Evolutionary conservation across 2,888 invertebrate genomes (phyloP), one percentile per base, ranked within the genome.

Genomic region (Hesperia comma): DNA sequence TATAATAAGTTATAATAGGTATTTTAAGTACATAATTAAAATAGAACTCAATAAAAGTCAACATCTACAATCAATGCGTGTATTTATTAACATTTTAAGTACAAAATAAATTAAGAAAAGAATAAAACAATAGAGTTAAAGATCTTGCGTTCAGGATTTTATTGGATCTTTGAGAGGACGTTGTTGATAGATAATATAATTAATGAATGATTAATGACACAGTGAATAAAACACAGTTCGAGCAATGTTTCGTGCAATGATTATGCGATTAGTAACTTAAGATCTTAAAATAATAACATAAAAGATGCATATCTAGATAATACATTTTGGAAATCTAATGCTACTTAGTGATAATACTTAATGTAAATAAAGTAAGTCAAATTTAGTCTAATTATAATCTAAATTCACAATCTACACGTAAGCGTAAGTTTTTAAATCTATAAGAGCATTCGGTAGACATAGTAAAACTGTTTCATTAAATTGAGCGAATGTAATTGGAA

Each of bases 11-110:
- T 4, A 26, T 26, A 26, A 26, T 2, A 26, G 5, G 5, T 26
- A 26, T 26, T 26, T 12, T 10, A 12, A 10, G 37, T 37, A 43
- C n/a, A n/a, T n/a, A n/a, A 43, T 60, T 32, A 43, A 17, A 37
- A 14, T 60, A 43, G 10, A 17, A 32, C 53, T 55, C 53, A 60
- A 66, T 66, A 60, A 60, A 66, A 60, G 41, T 58, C 57, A 53
- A 58, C 15, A 40, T 49, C 33, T 49, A 57, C 56, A 63, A 46
- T 63, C 37, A 63, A 63, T 57, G 49, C 40, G 17, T 63, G 46
- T 63, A 63, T 63, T 63, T 63, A 63, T 63, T 49, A 49, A 63
- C 37, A 63, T 63, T 12, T 49, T 63, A 63, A 63, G 56, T 63
- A 63, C 63, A 63, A 49, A 63, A 57, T 49, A 57, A 56, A 21